phyloP scores from a whole-genome alignment of 2,888 invertebrate species.

The Pristionchus fissidentatus region DNA sequence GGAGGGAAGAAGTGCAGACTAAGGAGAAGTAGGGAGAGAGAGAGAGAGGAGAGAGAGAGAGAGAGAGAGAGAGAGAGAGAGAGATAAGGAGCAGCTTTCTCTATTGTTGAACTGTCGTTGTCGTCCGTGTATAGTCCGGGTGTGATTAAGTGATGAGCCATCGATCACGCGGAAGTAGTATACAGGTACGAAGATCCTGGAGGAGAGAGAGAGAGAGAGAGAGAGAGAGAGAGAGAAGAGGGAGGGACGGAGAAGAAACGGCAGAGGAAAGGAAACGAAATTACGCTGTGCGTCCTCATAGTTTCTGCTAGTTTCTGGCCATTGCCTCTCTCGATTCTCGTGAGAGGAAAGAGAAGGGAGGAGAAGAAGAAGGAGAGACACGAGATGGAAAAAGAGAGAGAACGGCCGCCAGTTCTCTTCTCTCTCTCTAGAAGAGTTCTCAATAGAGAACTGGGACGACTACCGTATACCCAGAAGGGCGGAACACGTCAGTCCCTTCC shows the following conservation, averaged over 20 bases:
- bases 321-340: constrained; percentile 25
- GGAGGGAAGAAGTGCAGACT: not conserved
- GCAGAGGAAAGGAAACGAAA: constrained; percentile 28
- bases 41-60: not conserved
- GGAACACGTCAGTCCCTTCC: not conserved
- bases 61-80: not conserved
- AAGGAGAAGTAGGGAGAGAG: not conserved
- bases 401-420: too few species aligned
- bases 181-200: not conserved
- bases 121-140: constrained; percentile 12
- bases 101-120: constrained; percentile 23
- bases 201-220: not conserved
- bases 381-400: constrained; percentile 14
- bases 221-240: not conserved
- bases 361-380: not conserved
- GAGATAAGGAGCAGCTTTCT: not conserved
- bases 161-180: constrained; percentile 28
- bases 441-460: not conserved
- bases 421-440: too few species aligned
- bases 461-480: not conserved
- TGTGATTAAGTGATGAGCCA: too few species aligned
- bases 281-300: constrained; percentile 35
- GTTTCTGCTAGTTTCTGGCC: constrained; percentile 35
- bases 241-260: not conserved
- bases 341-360: constrained; percentile 35